Base-by-base conservation (phyloP, 2,888 invertebrate genomes). In the Myathropa florea region DNA sequence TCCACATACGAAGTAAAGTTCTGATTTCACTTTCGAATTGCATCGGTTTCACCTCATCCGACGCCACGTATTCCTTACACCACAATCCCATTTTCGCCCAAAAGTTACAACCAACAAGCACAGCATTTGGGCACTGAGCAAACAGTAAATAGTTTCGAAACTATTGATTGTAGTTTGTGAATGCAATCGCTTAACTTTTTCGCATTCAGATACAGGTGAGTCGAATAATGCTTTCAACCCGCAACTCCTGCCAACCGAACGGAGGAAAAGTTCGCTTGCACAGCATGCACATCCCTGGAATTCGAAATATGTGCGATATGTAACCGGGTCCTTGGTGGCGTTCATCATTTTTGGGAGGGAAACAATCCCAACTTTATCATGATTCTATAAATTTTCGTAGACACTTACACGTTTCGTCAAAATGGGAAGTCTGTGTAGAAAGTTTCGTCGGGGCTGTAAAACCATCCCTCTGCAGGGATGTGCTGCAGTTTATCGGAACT, bases 141-240 rank as follows among this genome's bases (percentile, higher is more conserved):
- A 79, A 79, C 78, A 83, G 86, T 86, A 86, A 86, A 86, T 86
- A 83, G 78, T 86, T 86, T 71, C 14, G 39, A 55, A 86, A 86
- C 78, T 86, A 86, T 86, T 78, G 86, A 83, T 75, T 83, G 73
- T 59, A 83, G 67, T 86, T 84, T 73, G 53, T 53, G 70, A 70
- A 82, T 73, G 85, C 82, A 86, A 82, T 84, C 55, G 79, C 71
- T 79, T 75, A 71, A 75, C 75, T 83, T 86, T 86, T 86, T 67
- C 46, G 33, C 67, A 86, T 86, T 79, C 71, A 55, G 73, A 73
- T 84, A 81, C 78, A 83, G 78, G 86, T 79, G 78, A 71, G 39
- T 23, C 28, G n/a, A 71, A 33, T 26, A 65, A 64, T 39, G 70
- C 68, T 67, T 67, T 55, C 55, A 33, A 39, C 30, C 63, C 28